Evolutionary conservation across 2,797 vertebrate species (phyloP), one percentile per base, ranked within the genome.

Genomic region (Pantherophis vulpinus): DNA sequence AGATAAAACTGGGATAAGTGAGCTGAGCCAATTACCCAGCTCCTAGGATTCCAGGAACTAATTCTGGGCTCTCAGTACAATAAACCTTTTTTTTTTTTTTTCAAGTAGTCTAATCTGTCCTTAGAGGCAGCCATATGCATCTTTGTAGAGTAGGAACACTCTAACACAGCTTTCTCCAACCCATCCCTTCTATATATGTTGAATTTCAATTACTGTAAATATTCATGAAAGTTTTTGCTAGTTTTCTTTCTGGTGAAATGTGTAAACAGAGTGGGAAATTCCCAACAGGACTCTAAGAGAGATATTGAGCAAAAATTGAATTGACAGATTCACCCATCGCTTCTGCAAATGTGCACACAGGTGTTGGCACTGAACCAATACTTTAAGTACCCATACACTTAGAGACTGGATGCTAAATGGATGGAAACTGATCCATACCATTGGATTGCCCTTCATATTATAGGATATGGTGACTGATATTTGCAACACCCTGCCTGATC

Each of bases 1-100:
- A 86, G 92, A 93, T 89, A 90, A 90, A 90, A 86, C 29, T 29
- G 92, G 70, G 58, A 86, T 86, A 61, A 89, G 74, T 18, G 54
- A 59, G 58, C 63, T 42, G 29, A 89, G 29, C 88, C 20, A 56
- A 89, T 86, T 92, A 79, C 29, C 23, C 18, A 55, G 66, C 58
- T 86, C 89, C 60, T 92, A 83, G 23, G 54, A 89, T 47, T 60
- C 13, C 51, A 55, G n/a, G 51, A 93, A 59, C 51, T 86, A 89
- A 66, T 60, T 90, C n/a, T 42, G 54, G 56, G 51, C 58, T 90
- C 59, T 37, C 47, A 58, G 59, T 55, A 88, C 88, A 89, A 90
- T 83, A 60, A 60, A 54, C 27, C 55, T 25, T 23, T 79, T 79
- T 4, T 79, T 83, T 83, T 47, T 88, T 56, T 23, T 12, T 59